Evolutionary conservation across 2,113 vertebrate species (phyloP).

Genomic region (Bufo gargarizans): DNA sequence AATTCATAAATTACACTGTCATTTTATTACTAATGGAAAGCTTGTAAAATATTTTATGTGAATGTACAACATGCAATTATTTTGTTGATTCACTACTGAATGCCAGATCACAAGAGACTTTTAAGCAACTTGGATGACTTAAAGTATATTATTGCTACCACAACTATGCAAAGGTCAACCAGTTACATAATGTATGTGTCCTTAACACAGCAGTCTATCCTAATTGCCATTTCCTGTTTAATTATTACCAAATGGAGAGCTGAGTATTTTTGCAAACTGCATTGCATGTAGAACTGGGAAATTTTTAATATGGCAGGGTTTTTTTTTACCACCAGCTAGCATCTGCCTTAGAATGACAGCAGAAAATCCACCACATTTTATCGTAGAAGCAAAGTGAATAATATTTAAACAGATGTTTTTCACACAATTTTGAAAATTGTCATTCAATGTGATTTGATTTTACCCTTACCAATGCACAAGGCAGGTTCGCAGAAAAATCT

Average conservation of each 20-base stretch:
- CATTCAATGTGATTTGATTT: too few species aligned
- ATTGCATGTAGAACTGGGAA: too few species aligned
- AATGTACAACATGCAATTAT: not conserved
- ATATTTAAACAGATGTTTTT: too few species aligned
- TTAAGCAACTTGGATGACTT: constrained; percentile 5
- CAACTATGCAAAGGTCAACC: constrained; percentile 30
- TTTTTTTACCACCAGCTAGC: too few species aligned
- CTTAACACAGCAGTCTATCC: not conserved
- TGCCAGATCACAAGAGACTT: constrained; percentile 26
- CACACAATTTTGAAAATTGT: too few species aligned
- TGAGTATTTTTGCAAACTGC: not conserved
- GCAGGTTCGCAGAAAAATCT: too few species aligned
- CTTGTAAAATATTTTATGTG: constrained; percentile 16
- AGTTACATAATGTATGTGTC: constrained; percentile 23
- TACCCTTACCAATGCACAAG: too few species aligned
- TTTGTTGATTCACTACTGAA: constrained; percentile 11
- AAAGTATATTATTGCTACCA: constrained; percentile 24
- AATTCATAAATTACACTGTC: not conserved
- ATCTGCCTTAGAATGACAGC: too few species aligned
- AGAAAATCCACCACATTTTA: too few species aligned
- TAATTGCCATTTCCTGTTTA: constrained; percentile 30
- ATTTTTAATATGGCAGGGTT: too few species aligned
- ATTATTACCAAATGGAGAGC: constrained; percentile 20
- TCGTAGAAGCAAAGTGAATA: too few species aligned
- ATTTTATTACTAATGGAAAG: constrained; percentile 12